Evolutionary conservation across 2,888 invertebrate species (phyloP).

Genomic region (Pristionchus japonicus): DNA sequence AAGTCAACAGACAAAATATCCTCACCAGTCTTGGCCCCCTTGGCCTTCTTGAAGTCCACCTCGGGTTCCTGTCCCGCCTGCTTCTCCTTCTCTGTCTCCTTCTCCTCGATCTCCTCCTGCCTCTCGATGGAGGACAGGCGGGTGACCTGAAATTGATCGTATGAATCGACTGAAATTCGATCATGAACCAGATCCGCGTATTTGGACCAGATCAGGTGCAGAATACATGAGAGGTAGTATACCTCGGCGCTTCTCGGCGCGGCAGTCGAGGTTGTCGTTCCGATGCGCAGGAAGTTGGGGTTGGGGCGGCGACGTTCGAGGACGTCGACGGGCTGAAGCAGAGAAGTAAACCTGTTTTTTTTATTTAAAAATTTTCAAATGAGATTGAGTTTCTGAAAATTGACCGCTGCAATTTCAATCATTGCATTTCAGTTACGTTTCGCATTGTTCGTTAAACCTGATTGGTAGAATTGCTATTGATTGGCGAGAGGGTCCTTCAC

Average conservation of each 20-base stretch:
- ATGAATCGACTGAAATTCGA: no score
- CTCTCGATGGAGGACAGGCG: not conserved
- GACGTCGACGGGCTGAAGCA: slow-evolving; percentile 28
- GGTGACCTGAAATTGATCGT: not conserved
- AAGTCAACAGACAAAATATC: not conserved
- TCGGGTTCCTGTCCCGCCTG: not conserved
- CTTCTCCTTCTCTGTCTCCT: not conserved
- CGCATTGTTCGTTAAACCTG: no score
- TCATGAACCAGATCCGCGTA: no score
- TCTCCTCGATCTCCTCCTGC: not conserved
- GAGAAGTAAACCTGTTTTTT: no score
- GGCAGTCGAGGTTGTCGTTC: not conserved
- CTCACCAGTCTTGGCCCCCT: slow-evolving; percentile 32
- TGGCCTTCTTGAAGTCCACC: slow-evolving; percentile 41
- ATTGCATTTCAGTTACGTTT: no score
- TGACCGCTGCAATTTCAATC: no score
- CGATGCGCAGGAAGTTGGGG: slow-evolving; percentile 44
- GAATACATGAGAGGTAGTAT: not conserved
- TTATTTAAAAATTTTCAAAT: no score
- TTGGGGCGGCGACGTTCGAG: slow-evolving; percentile 35
- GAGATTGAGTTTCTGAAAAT: no score
- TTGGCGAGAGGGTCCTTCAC: no score
- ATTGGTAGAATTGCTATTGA: no score
- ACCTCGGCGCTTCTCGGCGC: not conserved
- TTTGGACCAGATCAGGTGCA: no score